Conservation (phyloP, 2,113 vertebrate species). For the Microcebus lehilahytsara region DNA sequence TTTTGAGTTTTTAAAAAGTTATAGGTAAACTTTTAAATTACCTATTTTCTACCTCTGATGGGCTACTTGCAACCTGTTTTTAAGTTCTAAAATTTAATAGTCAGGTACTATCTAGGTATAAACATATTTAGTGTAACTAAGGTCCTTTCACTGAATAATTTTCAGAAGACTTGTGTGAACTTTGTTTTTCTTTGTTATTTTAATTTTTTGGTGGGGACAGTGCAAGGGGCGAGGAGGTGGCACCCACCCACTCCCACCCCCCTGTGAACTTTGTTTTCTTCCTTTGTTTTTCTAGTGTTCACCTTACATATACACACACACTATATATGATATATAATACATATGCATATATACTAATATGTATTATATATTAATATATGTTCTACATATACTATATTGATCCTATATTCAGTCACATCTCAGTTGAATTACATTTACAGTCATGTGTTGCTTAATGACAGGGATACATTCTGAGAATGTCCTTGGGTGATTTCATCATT, state of each 20-base stretch:
- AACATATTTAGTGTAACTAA: neutral
- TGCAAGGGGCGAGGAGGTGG: too few species aligned
- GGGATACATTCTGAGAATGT: neutral
- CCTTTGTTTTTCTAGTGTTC: conserved; percentile 26
- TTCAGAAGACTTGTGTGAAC: conserved; percentile 15
- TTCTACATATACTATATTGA: neutral
- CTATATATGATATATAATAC: neutral
- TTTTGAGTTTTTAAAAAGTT: conserved; percentile 38
- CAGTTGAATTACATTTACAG: neutral
- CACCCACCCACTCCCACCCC: too few species aligned
- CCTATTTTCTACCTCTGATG: neutral
- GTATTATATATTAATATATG: neutral
- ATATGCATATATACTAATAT: neutral
- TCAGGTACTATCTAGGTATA: neutral
- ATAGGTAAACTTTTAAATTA: conserved; percentile 29
- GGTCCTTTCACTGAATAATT: neutral
- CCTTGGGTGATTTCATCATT: neutral
- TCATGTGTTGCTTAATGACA: neutral
- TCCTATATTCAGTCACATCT: neutral
- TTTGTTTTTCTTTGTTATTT: neutral
- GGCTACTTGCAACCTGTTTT: neutral
- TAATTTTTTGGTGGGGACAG: too few species aligned
- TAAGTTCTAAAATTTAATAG: conserved; percentile 40
- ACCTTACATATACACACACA: neutral
- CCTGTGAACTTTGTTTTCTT: conserved; percentile 38